phyloP scores from a whole-genome alignment of 2,113 vertebrate genomes.

The Numida meleagris region DNA sequence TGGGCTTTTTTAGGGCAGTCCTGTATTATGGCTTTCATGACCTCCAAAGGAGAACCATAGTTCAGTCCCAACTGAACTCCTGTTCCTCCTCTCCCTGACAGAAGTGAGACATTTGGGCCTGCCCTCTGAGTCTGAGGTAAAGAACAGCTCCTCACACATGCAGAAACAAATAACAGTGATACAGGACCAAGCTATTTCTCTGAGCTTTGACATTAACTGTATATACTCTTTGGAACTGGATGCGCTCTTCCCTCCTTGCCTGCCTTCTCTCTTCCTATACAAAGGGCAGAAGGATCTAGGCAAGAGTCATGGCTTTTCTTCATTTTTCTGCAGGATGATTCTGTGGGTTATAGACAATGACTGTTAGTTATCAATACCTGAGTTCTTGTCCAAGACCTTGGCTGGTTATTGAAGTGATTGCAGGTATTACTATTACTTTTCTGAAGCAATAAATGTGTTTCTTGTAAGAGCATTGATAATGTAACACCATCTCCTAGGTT shows the following conservation, averaged over 20 bases:
- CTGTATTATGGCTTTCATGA: neutral
- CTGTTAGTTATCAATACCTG: neutral
- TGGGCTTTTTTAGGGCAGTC: neutral
- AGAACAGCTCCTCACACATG: neutral
- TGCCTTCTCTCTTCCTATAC: neutral
- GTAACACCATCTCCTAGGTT: neutral
- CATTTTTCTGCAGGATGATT: neutral
- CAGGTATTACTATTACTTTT: neutral
- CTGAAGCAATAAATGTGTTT: neutral
- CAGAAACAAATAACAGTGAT: neutral
- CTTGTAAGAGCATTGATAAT: no score
- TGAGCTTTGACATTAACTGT: neutral
- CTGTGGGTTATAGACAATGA: neutral
- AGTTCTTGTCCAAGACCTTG: neutral
- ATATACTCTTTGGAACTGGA: neutral
- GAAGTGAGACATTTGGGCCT: neutral
- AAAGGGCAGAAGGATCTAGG: neutral
- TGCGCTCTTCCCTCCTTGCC: neutral
- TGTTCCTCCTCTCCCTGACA: neutral
- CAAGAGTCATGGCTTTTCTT: neutral
- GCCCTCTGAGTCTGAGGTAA: neutral
- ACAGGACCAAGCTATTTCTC: neutral
- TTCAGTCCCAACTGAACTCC: neutral
- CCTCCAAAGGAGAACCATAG: neutral
- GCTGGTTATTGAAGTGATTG: neutral